These are phyloP conservation scores for Notarius lentiginosus DNA, from an alignment of 2,113 vertebrate species.

Conservation along the genomic window DNA sequence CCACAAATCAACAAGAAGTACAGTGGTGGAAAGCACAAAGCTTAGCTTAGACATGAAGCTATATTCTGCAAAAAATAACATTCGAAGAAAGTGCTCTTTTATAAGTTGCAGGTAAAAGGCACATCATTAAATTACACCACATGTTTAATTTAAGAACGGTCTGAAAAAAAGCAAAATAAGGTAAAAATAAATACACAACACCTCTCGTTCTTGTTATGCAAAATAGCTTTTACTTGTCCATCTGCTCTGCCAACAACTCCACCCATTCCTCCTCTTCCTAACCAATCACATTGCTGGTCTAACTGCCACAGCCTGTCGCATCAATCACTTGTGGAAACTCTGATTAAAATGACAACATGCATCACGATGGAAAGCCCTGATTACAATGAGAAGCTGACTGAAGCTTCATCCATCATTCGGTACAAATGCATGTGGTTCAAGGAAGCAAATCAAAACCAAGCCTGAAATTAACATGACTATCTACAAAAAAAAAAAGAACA, in stretches of 20 bases:
- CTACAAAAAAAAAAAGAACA: not conserved
- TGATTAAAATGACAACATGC: slow-evolving; percentile 54
- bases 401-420: slow-evolving; percentile 42
- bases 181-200: not conserved
- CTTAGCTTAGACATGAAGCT: not conserved
- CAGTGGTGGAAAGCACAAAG: not conserved
- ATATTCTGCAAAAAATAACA: not conserved
- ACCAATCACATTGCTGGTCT: slow-evolving; percentile 39
- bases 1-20: not conserved
- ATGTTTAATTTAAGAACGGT: not conserved
- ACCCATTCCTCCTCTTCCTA: slow-evolving; percentile 5
- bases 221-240: slow-evolving; percentile 30
- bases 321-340: slow-evolving; percentile 41
- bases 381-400: slow-evolving; percentile 44
- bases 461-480: slow-evolving; percentile 23
- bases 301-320: slow-evolving; percentile 42
- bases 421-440: slow-evolving; percentile 23
- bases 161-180: not conserved
- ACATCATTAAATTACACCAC: no score
- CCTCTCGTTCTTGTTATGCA: slow-evolving; percentile 2
- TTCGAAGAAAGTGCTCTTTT: not conserved
- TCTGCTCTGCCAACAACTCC: slow-evolving; percentile 25
- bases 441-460: slow-evolving; percentile 34
- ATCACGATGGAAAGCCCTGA: slow-evolving; percentile 48
- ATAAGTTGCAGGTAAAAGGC: not conserved